Percentiles rank a stretch among this genome's conserved stretches.
Conservation (phyloP, 2,888 invertebrate species). For the Volucella inanis region DNA sequence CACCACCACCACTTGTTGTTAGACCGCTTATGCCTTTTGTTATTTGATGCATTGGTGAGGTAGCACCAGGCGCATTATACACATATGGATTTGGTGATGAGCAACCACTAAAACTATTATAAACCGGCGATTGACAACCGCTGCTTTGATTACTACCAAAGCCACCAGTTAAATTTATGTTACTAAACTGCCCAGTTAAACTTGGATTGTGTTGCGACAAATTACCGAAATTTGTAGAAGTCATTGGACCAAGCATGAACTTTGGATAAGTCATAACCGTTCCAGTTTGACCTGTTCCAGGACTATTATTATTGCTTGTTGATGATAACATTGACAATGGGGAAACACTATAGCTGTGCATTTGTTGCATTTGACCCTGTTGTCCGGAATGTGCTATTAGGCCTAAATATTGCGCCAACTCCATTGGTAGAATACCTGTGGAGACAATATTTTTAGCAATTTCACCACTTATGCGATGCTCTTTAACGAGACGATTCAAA, state of each 20-base stretch:
- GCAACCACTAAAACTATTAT: conserved; percentile 80
- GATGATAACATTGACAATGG: conserved; percentile 79
- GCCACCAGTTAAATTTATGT: conserved; percentile 76
- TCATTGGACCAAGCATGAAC: conserved; percentile 77
- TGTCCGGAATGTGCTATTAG: conserved; percentile 84
- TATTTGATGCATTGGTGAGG: conserved; percentile 87
- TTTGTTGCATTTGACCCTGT: conserved; percentile 80
- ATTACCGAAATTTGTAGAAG: conserved; percentile 37
- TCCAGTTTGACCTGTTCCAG: conserved; percentile 36
- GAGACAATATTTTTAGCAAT: conserved; percentile 83
- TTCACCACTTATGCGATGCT: conserved; percentile 82
- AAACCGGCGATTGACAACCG: conserved; percentile 84
- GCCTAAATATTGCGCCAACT: conserved; percentile 84
- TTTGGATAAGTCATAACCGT: conserved; percentile 76
- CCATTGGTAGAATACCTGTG: conserved; percentile 84
- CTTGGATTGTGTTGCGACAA: conserved; percentile 68
- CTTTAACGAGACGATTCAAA: conserved; percentile 83
- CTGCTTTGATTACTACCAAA: conserved; percentile 78
- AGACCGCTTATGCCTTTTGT: conserved; percentile 89
- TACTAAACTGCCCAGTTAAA: conserved; percentile 79
- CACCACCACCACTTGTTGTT: conserved; percentile 87
- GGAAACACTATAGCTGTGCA: conserved; percentile 81
- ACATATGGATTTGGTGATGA: conserved; percentile 82
- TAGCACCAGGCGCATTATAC: conserved; percentile 79
- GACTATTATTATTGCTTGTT: conserved; percentile 45